Evolutionary conservation across 2,797 vertebrate genomes (phyloP).

Genomic region (Sebastes taczanowskii): DNA sequence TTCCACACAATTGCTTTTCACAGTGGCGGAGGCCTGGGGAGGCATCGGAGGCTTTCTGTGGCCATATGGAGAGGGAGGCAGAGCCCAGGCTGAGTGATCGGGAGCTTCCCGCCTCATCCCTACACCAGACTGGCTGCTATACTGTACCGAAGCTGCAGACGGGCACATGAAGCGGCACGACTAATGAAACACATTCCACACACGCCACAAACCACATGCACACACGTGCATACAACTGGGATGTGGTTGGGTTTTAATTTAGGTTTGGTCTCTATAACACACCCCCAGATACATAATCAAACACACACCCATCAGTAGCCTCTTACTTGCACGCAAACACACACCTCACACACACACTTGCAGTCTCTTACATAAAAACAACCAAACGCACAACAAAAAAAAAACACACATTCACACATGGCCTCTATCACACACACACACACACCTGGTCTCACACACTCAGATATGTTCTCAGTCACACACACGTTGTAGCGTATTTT

Average conservation of each 20-base stretch:
- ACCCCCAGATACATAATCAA: not conserved
- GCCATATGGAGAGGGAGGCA: conserved; percentile 88
- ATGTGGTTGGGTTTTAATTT: conserved; percentile 19
- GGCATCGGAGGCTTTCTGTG: conserved; percentile 80
- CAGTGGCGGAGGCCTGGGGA: conserved; percentile 89
- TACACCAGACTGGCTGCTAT: conserved; percentile 52
- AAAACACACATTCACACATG: not conserved
- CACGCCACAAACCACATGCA: conserved; percentile 6
- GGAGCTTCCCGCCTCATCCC: conserved; percentile 69
- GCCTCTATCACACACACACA: not conserved
- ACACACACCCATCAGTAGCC: not conserved
- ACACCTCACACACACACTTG: not conserved
- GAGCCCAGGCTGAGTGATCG: conserved; percentile 86
- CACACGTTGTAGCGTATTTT: conserved; percentile 32
- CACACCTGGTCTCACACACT: not conserved
- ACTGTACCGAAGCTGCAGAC: conserved; percentile 65
- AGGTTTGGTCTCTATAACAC: conserved; percentile 11
- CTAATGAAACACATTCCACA: conserved; percentile 80
- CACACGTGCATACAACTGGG: not conserved
- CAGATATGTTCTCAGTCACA: conserved; percentile 5
- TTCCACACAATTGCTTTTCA: conserved; percentile 94
- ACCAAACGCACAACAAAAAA: not conserved
- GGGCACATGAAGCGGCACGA: conserved; percentile 76
- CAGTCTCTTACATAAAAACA: not conserved
- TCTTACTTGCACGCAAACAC: not conserved